Evolutionary conservation across 2,888 invertebrate species (phyloP), one percentile per base, ranked within the genome.

Genomic region (Polietes domitor): DNA sequence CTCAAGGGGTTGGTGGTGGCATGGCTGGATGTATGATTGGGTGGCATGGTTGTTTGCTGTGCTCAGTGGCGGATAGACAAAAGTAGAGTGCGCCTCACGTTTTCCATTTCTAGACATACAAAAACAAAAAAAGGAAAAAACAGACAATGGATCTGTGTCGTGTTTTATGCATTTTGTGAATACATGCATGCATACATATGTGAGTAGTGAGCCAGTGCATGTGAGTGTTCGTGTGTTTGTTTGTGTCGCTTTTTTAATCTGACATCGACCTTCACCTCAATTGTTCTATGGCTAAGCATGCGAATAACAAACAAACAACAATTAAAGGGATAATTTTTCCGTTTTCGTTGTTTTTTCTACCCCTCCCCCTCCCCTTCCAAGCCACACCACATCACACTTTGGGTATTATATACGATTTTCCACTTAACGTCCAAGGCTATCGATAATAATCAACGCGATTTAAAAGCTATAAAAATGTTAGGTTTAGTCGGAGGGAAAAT

Each of bases 261-360:
- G 77, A 71, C 77, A 77, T 73, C 77, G 77, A 80, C 83, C 83
- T 83, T 83, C 80, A 80, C 80, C 73, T 77, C 73, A 83, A 83
- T 83, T 77, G 77, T 83, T 83, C 72, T 73, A 79, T 68, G 73
- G 70, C 80, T 73, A 43, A 83, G 79, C 68, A 80, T 70, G 77
- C 53, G 73, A 77, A 55, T 70, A 70, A 61, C 50, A 77, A 77
- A 43, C 76, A 77, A 80, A 80, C 74, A 80, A 77, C 80, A 80
- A 80, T 80, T 80, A 80, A 68, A 65, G 43, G 61, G 68, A 74
- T 83, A 77, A 77, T 77, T 68, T 41, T 68, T 41, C 17, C 37
- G 41, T 43, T 68, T 37, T 58, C 12, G 58, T 24, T 53, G n/a
- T 53, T 19, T 28, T 61, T 61, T 21, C 53, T 53, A 15, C 12